Conservation (phyloP, 2,797 vertebrate genomes). For the Manis crassicaudata region DNA sequence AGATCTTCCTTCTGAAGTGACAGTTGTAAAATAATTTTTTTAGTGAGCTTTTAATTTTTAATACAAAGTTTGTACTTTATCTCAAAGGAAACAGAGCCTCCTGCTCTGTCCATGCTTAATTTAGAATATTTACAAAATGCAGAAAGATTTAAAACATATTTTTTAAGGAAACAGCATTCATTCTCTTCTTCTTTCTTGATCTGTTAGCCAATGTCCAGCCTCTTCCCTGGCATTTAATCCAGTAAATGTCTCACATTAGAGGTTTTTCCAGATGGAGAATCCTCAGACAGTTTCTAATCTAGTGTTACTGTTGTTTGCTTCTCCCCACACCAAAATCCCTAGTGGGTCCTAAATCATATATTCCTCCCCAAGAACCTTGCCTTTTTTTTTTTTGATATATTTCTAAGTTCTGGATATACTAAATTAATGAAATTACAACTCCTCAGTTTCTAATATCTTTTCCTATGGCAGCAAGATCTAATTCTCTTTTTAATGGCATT, state of each 20-base stretch:
- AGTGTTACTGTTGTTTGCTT: neutral
- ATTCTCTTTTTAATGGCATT: neutral
- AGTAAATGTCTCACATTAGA: neutral
- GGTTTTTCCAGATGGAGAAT: neutral
- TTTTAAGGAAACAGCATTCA: neutral
- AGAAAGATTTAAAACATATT: neutral
- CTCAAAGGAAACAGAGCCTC: conserved; percentile 14
- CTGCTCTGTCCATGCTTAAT: neutral
- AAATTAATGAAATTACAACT: neutral
- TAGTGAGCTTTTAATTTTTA: neutral
- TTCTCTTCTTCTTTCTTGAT: neutral
- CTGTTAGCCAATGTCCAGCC: neutral
- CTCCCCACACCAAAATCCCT: neutral
- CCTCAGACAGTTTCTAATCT: neutral
- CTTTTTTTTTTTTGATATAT: neutral
- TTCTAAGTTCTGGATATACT: neutral
- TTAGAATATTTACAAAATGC: conserved; percentile 14
- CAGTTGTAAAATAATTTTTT: neutral
- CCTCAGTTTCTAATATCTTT: neutral
- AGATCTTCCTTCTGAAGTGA: conserved; percentile 28
- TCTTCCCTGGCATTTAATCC: neutral
- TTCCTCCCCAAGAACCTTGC: neutral
- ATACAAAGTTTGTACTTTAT: neutral
- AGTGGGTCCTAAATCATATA: neutral
- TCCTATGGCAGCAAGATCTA: neutral